Conservation (phyloP, 2,888 invertebrate species). For the Gymnosoma rotundatum region DNA sequence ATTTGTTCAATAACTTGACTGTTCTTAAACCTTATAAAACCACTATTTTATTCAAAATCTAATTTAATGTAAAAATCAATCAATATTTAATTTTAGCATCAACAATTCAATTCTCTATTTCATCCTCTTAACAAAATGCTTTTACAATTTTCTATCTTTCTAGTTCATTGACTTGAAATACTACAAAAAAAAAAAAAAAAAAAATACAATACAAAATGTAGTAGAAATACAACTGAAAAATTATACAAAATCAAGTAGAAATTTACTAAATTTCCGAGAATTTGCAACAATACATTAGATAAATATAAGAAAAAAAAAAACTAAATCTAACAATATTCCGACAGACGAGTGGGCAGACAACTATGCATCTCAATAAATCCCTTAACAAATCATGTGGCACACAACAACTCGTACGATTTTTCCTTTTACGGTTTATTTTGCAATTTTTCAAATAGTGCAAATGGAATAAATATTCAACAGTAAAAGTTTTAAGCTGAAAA, state of each 20-base stretch:
- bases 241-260: conserved; percentile 54
- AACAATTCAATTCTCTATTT: conserved; percentile 2
- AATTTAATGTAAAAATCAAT: conserved; percentile 33
- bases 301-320: conserved; percentile 20
- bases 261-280: conserved; percentile 41
- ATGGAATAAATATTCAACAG: conserved; percentile 10
- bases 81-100: conserved; percentile 33
- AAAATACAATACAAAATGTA: not conserved
- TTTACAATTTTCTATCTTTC: conserved; percentile 47
- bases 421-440: not conserved
- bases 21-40: too few relatives aligned
- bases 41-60: not conserved
- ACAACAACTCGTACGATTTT: conserved; percentile 1
- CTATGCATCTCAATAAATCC: conserved; percentile 36
- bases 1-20: too few relatives aligned
- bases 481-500: conserved; percentile 5
- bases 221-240: conserved; percentile 25
- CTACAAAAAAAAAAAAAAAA: not conserved
- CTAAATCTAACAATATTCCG: not conserved
- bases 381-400: conserved; percentile 51
- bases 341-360: conserved; percentile 8
- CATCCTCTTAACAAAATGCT: conserved; percentile 42
- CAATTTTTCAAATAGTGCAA: not conserved
- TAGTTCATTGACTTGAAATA: conserved; percentile 57
- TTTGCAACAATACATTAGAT: conserved; percentile 40